Evolutionary conservation across 2,888 invertebrate genomes (phyloP), one percentile per base, ranked within the genome.

Genomic region (Idaea biselata): DNA sequence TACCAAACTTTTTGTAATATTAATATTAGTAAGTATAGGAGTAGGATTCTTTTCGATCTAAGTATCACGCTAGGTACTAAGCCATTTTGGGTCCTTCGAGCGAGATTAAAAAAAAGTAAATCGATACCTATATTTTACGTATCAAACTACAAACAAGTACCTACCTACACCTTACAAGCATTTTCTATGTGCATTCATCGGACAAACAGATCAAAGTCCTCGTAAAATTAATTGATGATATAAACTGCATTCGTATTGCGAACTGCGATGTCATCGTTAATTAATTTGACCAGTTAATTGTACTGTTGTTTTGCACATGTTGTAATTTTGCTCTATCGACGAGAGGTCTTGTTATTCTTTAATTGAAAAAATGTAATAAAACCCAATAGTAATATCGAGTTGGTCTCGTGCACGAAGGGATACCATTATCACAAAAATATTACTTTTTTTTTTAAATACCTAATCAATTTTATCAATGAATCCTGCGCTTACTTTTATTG

Each of bases 231-330:
- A 71, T 67, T 66, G 63, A 65, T 65, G 59, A 63, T 71, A 62
- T 64, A 54, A 71, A 68, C 64, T 71, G 69, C 63, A 71, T 65
- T 67, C 67, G 59, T 65, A 62, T 56, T 56, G 56, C 56, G 18
- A 55, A 54, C 56, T 60, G 63, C 60, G 57, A 58, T 65, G 64
- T 68, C 69, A 72, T 72, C 70, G 63, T 69, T 68, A 71, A 79
- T 76, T 66, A 70, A 71, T 72, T 17, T 73, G 76, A 73, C 75
- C 77, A 11, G 44, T 44, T 44, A 44, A 44, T 73, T 71, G 59
- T 65, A 68, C 64, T 67, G 72, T 69, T 66, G 58, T 44, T 44
- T 44, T 11, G 44, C 44, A 44, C 44, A 44, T 44, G 44, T 44
- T 11, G 32, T 32, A 5, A 44, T 14, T 44, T 44, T 44, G 44